These are phyloP conservation scores for Lumbricus terrestris DNA, from an alignment of 2,888 invertebrate genomes.

Conservation along the genomic window DNA sequence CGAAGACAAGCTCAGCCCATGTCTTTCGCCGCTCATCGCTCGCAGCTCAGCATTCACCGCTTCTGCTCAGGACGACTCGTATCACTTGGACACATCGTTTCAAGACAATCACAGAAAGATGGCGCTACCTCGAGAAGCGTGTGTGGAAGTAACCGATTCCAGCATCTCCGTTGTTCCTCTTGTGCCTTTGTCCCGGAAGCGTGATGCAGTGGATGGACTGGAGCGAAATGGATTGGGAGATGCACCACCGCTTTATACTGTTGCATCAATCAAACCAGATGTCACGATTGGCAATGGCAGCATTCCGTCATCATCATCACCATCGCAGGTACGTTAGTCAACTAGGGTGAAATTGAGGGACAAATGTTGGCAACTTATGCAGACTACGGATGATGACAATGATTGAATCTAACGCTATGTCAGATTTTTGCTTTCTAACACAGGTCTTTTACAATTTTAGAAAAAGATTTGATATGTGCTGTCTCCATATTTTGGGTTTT, in stretches of 20 bases:
- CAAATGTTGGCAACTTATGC: not conserved
- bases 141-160: not conserved
- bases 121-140: not conserved
- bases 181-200: not conserved
- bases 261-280: not conserved
- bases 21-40: not conserved
- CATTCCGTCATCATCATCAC: constrained; percentile 1
- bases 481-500: not conserved
- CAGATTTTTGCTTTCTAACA: not conserved
- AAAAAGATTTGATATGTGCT: not conserved
- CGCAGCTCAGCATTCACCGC: not conserved
- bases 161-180: not conserved
- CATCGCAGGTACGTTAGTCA: not conserved
- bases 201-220: not conserved
- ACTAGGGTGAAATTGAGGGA: not conserved
- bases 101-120: not conserved
- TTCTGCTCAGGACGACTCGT: not conserved
- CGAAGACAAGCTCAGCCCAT: not conserved
- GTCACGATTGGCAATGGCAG: not conserved
- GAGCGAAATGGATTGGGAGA: not conserved
- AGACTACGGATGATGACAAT: not conserved
- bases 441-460: no score
- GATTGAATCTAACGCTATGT: not conserved
- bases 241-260: not conserved
- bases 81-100: not conserved